Base-by-base conservation (phyloP, 1,140 invertebrate genomes). In the Halictus rubicundus region DNA sequence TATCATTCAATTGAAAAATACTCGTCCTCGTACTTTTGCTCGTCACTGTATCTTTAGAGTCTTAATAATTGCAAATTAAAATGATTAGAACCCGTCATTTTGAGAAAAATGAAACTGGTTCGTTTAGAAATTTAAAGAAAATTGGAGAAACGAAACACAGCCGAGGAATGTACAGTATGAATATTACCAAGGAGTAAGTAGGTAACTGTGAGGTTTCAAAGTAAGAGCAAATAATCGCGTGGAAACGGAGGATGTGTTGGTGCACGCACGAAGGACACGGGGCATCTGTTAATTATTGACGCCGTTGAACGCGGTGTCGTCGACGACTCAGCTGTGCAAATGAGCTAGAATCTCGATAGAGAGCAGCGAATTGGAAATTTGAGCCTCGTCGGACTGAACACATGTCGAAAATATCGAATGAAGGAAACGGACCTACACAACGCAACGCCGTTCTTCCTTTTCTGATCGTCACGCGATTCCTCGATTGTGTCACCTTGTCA, bases 311-410 rank as follows among this genome's bases (percentile, higher is more conserved):
- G 68, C 60, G 72, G 65, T 70, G 39, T 52, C 76, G 74, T 76
- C 87, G 87, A 80, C 91, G 88, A 88, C 69, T 91, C 90, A 90
- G 86, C 84, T 87, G 85, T 88, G 83, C 79, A 90, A 90, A 89
- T 89, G 84, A 74, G 76, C 65, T 84, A 69, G 76, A 71, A 73
- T 78, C 57, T 68, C 1, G 12, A 0, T 14, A 7, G 65, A 21
- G 21, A 69, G 19, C 2, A 54, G 23, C 14, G n/a, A 57, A 73
- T 65, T 46, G 23, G 60, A 71, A 71, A 49, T 12, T 27, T n/a
- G n/a, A n/a, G 2, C 2, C 49, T 23, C 16, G 23, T 3, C 27
- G 19, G n/a, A 32, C 3, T 8, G 37, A 10, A 54, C 32, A n/a
- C 46, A 73, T 32, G 14, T 59, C 37, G 32, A 73, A 65, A 78